phyloP scores from a whole-genome alignment of 2,113 vertebrate species.

The Montifringilla adamsi region DNA sequence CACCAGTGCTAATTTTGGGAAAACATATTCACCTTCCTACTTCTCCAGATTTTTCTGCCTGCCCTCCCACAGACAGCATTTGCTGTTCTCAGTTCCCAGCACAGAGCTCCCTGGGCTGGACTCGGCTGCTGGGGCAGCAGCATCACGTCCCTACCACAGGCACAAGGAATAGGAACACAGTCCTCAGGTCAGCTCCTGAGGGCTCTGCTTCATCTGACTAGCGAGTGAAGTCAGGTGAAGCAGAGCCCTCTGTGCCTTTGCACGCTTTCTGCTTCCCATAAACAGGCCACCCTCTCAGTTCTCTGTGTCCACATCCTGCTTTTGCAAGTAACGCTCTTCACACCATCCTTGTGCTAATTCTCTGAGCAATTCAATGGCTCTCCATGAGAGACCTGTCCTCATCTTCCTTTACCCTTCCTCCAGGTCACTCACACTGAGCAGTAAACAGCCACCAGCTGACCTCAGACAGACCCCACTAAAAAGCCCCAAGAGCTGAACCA shows the following conservation, averaged over 20 bases:
- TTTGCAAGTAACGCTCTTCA: not conserved
- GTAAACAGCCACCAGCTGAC: not conserved
- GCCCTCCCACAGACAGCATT: not conserved
- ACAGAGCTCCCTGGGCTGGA: not conserved
- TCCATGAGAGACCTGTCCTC: not conserved
- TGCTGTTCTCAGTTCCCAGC: not conserved
- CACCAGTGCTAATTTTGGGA: not conserved
- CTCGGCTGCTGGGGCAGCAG: not conserved
- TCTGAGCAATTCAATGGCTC: rapidly evolving
- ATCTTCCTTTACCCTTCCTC: not conserved
- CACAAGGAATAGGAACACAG: not conserved
- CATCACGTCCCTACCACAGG: not conserved
- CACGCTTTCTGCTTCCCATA: not conserved
- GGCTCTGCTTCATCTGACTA: not conserved
- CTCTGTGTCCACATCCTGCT: not conserved
- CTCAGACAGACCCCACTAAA: not conserved
- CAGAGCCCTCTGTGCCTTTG: not conserved
- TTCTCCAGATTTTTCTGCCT: not conserved
- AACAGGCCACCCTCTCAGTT: not conserved
- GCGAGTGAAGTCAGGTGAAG: not conserved
- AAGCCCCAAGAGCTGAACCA: not conserved
- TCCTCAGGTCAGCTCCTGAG: not conserved
- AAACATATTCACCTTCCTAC: not conserved
- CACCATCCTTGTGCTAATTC: not conserved
- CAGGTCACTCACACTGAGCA: not conserved